A percentile compares a stretch with the other conserved stretches of the same genome.
These are phyloP conservation scores for Pomatorhinus ruficollis DNA, from an alignment of 2,113 vertebrate species.

Conservation along the genomic window DNA sequence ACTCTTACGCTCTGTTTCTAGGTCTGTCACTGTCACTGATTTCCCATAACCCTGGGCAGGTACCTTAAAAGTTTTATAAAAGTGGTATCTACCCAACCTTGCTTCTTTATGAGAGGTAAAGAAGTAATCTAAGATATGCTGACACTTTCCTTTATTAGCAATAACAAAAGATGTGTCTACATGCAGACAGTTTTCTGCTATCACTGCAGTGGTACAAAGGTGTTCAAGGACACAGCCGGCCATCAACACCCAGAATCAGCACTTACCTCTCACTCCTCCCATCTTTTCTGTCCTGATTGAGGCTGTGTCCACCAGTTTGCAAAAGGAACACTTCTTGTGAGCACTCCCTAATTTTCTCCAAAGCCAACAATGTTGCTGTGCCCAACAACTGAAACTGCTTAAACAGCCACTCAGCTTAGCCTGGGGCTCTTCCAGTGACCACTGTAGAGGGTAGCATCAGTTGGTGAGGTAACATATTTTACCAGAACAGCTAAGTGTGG, in stretches of 20 bases:
- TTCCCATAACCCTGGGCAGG: neutral
- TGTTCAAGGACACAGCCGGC: neutral
- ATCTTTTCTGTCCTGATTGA: neutral
- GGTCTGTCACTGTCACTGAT: neutral
- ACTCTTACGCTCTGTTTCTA: neutral
- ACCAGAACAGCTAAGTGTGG: neutral
- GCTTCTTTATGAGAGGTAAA: neutral
- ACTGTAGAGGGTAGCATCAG: neutral
- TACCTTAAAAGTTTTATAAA: neutral
- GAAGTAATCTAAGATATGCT: neutral
- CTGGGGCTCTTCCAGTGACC: neutral
- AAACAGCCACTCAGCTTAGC: neutral
- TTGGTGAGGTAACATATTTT: neutral
- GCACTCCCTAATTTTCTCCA: neutral
- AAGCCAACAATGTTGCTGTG: neutral
- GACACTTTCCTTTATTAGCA: neutral
- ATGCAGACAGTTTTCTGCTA: neutral
- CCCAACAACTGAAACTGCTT: neutral
- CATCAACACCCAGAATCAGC: neutral
- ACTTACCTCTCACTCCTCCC: neutral
- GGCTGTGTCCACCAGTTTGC: neutral
- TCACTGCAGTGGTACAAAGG: neutral
- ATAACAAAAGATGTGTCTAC: neutral
- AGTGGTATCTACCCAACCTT: neutral
- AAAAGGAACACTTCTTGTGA: neutral